A percentile compares a stretch with the other conserved stretches of the same genome.
phyloP scores from a whole-genome alignment of 2,113 vertebrate species.

The Chamaea fasciata region DNA sequence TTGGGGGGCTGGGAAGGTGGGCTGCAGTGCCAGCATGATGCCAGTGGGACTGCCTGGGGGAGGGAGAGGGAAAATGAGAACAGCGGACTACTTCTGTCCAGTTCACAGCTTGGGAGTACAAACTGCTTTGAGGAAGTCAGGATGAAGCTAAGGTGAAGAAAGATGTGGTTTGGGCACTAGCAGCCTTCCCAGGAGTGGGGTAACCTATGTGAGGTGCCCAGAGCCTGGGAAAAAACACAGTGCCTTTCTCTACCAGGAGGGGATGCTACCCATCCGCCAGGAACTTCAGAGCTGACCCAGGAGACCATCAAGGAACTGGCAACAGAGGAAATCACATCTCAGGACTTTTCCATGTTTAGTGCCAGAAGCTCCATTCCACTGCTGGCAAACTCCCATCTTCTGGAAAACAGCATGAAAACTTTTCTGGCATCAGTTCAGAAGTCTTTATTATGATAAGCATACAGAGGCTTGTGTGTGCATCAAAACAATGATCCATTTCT shows the following conservation, averaged over 20 bases:
- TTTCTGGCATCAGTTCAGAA: neutral
- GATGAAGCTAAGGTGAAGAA: neutral
- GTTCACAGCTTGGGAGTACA: accelerated
- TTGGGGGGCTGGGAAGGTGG: neutral
- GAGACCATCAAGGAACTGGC: neutral
- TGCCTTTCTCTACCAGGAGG: neutral
- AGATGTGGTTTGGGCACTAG: neutral
- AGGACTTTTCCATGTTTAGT: constrained; percentile 12
- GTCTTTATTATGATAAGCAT: constrained; percentile 48
- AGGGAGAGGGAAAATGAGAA: neutral
- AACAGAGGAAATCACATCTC: neutral
- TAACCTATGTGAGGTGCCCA: neutral
- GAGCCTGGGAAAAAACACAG: neutral
- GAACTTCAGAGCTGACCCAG: neutral
- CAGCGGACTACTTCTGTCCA: neutral
- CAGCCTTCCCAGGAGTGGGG: neutral
- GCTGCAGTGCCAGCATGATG: neutral
- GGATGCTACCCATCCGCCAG: neutral
- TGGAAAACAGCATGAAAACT: neutral
- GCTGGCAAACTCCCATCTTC: neutral
- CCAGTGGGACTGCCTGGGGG: neutral
- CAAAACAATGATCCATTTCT: neutral
- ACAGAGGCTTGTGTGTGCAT: neutral
- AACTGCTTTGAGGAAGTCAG: neutral
- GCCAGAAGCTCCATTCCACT: neutral